phyloP scores from a whole-genome alignment of 1,140 invertebrate genomes.

The Sycophila sp. region DNA sequence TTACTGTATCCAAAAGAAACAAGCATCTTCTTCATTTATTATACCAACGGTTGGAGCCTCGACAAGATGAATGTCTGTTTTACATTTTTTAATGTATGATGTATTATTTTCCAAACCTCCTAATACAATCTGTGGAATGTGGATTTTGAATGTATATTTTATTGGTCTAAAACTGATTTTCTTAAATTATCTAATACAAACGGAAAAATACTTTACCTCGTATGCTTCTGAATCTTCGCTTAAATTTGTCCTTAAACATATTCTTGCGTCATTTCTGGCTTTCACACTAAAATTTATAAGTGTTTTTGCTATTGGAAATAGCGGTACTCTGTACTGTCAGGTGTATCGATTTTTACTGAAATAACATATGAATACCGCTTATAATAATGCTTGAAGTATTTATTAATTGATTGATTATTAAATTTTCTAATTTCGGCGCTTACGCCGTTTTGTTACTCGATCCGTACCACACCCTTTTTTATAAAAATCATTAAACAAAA shows the following conservation, averaged over 20 bases:
- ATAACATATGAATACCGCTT: constrained; percentile 25
- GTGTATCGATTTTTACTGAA: constrained; percentile 50
- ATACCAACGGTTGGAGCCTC: constrained; percentile 51
- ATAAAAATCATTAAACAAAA: too few species aligned
- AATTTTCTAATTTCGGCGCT: background rate
- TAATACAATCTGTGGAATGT: constrained; percentile 47
- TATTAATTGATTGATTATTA: background rate
- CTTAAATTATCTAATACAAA: too few species aligned
- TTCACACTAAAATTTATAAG: constrained; percentile 46
- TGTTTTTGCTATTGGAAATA: constrained; percentile 53
- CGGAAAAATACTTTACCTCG: constrained; percentile 42
- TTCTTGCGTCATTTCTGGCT: constrained; percentile 53
- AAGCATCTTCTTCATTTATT: constrained; percentile 44
- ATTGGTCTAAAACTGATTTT: background rate
- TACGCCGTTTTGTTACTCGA: background rate
- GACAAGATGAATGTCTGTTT: constrained; percentile 43
- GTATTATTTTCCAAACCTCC: constrained; percentile 54
- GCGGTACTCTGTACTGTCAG: constrained; percentile 48
- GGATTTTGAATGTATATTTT: background rate
- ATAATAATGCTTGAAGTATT: background rate
- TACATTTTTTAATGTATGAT: constrained; percentile 50
- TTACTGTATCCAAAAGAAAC: constrained; percentile 52
- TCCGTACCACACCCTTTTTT: too few species aligned
- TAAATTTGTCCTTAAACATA: constrained; percentile 53
- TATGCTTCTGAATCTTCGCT: constrained; percentile 52